Percentiles rank a stretch among this genome's conserved stretches.
Conservation (phyloP, 1,140 invertebrate genomes). For the Laupala kohalensis region DNA sequence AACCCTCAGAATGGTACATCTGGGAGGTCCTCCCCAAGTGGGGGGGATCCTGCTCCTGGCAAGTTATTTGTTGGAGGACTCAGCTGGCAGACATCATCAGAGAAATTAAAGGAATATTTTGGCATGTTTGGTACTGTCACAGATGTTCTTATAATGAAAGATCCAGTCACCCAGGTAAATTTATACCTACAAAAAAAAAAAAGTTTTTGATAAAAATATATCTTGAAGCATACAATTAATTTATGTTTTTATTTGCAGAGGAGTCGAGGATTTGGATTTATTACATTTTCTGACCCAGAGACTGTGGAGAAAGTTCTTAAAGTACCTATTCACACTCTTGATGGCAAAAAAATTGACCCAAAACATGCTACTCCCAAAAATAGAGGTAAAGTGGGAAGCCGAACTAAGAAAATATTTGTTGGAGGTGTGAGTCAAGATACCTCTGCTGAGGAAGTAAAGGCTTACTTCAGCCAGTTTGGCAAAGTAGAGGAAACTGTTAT, state of each 20-base stretch:
- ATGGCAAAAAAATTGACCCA: constrained; percentile 89
- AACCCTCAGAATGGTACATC: constrained; percentile 24
- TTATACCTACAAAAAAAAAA: neutral
- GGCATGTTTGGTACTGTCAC: constrained; percentile 81
- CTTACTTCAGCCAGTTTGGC: constrained; percentile 82
- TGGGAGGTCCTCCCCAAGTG: constrained; percentile 25
- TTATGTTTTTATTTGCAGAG: constrained; percentile 43
- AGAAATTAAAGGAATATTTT: constrained; percentile 81
- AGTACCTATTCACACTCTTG: constrained; percentile 79
- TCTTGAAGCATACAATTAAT: neutral
- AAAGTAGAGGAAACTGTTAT: constrained; percentile 86
- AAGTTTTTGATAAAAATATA: too few species aligned
- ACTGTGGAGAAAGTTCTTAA: constrained; percentile 81
- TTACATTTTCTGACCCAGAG: constrained; percentile 78
- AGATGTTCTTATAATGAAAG: constrained; percentile 89
- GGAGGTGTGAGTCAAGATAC: constrained; percentile 85
- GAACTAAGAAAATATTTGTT: constrained; percentile 86
- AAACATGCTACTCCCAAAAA: constrained; percentile 87
- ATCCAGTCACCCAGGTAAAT: constrained; percentile 79
- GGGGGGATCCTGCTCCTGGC: constrained; percentile 62
- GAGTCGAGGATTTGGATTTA: constrained; percentile 86
- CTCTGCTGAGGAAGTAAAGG: constrained; percentile 78
- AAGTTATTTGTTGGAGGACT: constrained; percentile 84
- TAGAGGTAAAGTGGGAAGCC: constrained; percentile 61
- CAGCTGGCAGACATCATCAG: constrained; percentile 82